These are phyloP conservation scores for Leptodactylus fallax DNA, from an alignment of 2,797 vertebrate species.

Conservation along the genomic window DNA sequence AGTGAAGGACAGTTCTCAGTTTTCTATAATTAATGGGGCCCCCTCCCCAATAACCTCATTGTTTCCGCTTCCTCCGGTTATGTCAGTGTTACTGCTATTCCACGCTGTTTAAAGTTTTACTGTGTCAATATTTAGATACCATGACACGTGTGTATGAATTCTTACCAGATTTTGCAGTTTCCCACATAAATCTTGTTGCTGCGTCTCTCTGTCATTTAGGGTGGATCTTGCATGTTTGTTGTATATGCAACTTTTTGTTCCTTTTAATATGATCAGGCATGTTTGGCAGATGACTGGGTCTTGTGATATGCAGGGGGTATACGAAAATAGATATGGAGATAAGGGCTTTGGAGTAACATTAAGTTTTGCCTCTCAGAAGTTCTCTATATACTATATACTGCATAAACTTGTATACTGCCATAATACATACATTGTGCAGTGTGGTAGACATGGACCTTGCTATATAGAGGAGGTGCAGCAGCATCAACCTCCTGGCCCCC, in stretches of 20 bases:
- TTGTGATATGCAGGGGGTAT: not conserved
- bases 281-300: not conserved
- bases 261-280: not conserved
- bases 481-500: no score
- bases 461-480: no score
- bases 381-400: no score
- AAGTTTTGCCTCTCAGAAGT: no score
- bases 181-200: constrained; percentile 63
- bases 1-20: not conserved
- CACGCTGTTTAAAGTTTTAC: constrained; percentile 56
- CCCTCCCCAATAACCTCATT: constrained; percentile 32
- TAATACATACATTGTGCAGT: no score
- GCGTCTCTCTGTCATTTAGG: not conserved
- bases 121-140: constrained; percentile 65
- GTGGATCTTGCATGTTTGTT: not conserved
- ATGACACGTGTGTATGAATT: constrained; percentile 63
- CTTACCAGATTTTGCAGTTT: constrained; percentile 64
- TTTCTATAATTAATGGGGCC: constrained; percentile 59
- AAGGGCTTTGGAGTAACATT: no score
- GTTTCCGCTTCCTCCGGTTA: constrained; percentile 64
- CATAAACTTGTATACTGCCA: no score
- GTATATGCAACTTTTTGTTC: not conserved
- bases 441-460: no score
- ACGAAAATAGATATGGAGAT: not conserved
- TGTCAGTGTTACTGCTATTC: constrained; percentile 42